These are phyloP conservation scores for Meteorus cinctellus DNA, from an alignment of 2,888 invertebrate genomes.

Conservation along the genomic window DNA sequence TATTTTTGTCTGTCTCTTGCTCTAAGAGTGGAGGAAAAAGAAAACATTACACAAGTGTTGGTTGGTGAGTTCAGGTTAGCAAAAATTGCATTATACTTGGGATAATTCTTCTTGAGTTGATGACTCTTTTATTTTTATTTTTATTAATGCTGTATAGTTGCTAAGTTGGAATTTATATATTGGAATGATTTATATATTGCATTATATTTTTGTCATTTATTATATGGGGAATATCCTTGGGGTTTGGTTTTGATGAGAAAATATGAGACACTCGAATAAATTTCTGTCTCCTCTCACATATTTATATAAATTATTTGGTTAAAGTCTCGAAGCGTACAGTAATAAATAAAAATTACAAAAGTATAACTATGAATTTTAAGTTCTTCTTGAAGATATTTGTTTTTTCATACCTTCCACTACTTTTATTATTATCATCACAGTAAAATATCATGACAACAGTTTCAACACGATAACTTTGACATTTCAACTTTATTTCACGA, in stretches of 20 bases:
- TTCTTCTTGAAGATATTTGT: too few relatives aligned
- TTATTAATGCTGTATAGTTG: slow-evolving; percentile 6
- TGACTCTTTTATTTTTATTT: slow-evolving; percentile 21
- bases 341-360: too few relatives aligned
- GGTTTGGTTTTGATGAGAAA: slow-evolving; percentile 24
- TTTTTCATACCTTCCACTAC: not conserved
- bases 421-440: not conserved
- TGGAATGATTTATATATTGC: slow-evolving; percentile 8
- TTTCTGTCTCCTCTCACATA: not conserved
- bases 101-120: not conserved
- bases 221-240: slow-evolving; percentile 9
- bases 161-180: slow-evolving; percentile 32
- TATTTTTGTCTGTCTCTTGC: slow-evolving; percentile 9
- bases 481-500: too few relatives aligned
- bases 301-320: too few relatives aligned
- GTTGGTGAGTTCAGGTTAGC: slow-evolving; percentile 16
- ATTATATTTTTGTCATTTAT: slow-evolving; percentile 35
- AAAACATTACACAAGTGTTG: slow-evolving; percentile 20
- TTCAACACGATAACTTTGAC: too few relatives aligned
- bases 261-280: slow-evolving; percentile 30
- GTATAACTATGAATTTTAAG: too few relatives aligned
- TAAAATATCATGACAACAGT: too few relatives aligned
- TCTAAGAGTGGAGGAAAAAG: slow-evolving; percentile 18
- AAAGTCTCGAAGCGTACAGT: too few relatives aligned
- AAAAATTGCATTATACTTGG: slow-evolving; percentile 1